Evolutionary conservation across 1,140 invertebrate genomes (phyloP), one percentile per base, ranked within the genome.

Genomic region (Philopotamus ludificatus): DNA sequence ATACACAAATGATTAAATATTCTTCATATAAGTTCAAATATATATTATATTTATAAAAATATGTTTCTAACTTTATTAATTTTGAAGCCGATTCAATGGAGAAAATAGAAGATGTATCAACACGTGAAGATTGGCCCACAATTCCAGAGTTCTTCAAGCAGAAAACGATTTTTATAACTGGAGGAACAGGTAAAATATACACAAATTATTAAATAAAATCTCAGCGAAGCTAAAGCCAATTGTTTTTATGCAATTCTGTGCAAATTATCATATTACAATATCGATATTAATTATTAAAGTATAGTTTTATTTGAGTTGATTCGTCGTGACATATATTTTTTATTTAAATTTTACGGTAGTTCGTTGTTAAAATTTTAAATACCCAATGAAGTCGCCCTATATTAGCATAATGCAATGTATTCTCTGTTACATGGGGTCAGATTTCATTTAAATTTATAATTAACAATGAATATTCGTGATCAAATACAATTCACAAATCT

Each of bases 111-210:
- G 10, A 50, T 50, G 2, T 50, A 18, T 7, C 18, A 9, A 4
- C 4, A 12, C 25, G 18, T 18, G 8, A 45, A 20, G 39, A 34
- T 12, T 26, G 4, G 12, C 72, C 73, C 0, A 61, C 65, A 1
- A 78, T 79, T 21, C 72, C 72, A 0, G 74, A 78, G 9, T 79
- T 73, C 51, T 79, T 73, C 49, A 74, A 73, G 23, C 74, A 75
- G 10, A 78, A 79, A 63, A 75, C 76, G 1, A 73, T 79, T 21
- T 77, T 79, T 15, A 76, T 79, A 0, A 79, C 78, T 2, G 76
- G 77, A 18, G 77, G 75, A 1, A 74, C 77, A 41, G 77, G 78
- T 78, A 64, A 74, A 25, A 47, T 20, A 28, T 25, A 21, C 2
- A n/a, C 28, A 34, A 7, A 12, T 7, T 34, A 34, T 34, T 12